A percentile compares a stretch with the other conserved stretches of the same genome.
These are phyloP conservation scores for Trilocha varians DNA, from an alignment of 2,888 invertebrate species.

Conservation along the genomic window DNA sequence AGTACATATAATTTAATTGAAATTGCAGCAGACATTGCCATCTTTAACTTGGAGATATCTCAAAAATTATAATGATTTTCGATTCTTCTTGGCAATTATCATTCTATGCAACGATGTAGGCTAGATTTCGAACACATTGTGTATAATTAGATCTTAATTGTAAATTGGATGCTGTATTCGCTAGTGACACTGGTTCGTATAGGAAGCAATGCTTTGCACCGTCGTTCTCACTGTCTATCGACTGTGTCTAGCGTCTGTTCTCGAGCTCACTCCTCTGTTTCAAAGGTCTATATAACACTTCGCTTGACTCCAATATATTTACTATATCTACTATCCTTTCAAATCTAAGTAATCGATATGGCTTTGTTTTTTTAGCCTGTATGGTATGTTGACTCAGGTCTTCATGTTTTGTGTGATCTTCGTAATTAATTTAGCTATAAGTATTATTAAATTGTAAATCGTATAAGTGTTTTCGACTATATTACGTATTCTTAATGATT, in stretches of 20 bases:
- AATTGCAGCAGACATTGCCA: no score
- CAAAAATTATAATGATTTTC: no score
- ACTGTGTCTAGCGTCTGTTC: constrained; percentile 29
- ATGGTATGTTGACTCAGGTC: constrained; percentile 23
- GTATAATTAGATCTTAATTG: no score
- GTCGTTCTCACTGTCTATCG: not conserved
- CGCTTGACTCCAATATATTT: constrained; percentile 40
- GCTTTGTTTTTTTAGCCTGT: constrained; percentile 29
- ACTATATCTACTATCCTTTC: constrained; percentile 33
- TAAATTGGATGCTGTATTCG: not conserved
- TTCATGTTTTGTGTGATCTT: not conserved
- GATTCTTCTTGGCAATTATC: no score
- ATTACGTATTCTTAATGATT: constrained; percentile 29
- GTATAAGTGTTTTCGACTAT: constrained; percentile 37
- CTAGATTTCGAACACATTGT: no score
- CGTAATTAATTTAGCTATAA: constrained; percentile 6
- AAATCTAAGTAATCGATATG: constrained; percentile 30
- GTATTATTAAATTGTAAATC: constrained; percentile 26
- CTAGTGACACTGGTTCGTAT: not conserved
- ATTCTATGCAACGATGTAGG: no score
- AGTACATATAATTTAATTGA: no score
- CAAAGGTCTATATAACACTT: constrained; percentile 63
- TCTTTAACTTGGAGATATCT: no score
- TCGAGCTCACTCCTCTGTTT: constrained; percentile 19
- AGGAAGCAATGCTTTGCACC: not conserved